Evolutionary conservation across 1,140 invertebrate genomes (phyloP), one percentile per base, ranked within the genome.

Genomic region (Drosophila aff.): DNA sequence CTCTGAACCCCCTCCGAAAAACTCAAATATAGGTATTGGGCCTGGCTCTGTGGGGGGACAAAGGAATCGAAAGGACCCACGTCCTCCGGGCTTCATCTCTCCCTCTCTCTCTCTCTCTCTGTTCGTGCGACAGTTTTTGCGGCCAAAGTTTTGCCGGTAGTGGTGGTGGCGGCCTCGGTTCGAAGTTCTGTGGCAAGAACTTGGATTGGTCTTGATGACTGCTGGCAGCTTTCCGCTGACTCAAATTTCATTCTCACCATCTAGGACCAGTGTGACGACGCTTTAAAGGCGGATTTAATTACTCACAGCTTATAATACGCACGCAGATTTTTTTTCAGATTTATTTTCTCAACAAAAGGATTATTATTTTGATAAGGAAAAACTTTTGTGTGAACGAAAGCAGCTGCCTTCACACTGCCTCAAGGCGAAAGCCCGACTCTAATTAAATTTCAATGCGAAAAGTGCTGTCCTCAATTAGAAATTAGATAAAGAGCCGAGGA

Each of bases 381-480:
- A 77, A 77, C 38, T 77, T 77, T 69, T 68, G 63, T 77, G 75
- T 58, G 64, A 77, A 77, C 26, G 55, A 33, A 16, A 77, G 50
- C 74, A 77, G 75, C 18, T 49, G n/a, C 18, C n/a, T 18, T 9
- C 21, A 38, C n/a, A 58, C 13, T n/a, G 74, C 75, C 65, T 62
- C 49, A 55, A 77, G 75, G 74, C 75, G 23, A 47, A 69, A 36
- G 60, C 36, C 21, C 69, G 41, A 61, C 64, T 77, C 57, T 79
- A 79, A 78, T 78, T 78, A 78, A 78, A 78, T 78, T 78, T 78
- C 75, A 78, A 78, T 78, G 76, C 52, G 65, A 78, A 78, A 78
- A 78, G 76, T 78, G 59, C 58, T 69, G 65, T 78, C 64, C 75
- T 63, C 75, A 71, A 79, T 79, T 79, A 77, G 65, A 71, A 76